phyloP scores from a whole-genome alignment of 2,113 vertebrate genomes.

The Melanostigma gelatinosum region DNA sequence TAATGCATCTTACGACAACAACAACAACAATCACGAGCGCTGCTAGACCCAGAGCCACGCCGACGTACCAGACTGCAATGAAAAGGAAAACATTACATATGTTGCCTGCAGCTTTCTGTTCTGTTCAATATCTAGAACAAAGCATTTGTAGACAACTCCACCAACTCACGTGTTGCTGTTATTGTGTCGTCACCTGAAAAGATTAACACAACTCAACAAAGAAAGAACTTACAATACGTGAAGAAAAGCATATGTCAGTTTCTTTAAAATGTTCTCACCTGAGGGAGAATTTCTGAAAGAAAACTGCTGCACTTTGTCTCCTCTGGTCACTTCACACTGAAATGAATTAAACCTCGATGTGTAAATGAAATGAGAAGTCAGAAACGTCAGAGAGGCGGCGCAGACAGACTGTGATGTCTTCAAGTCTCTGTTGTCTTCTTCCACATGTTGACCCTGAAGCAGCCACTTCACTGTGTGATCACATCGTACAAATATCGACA shows the following conservation, averaged over 20 bases:
- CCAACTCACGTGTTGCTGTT: too few species aligned
- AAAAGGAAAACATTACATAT: neutral
- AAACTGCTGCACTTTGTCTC: too few species aligned
- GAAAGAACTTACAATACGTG: too few species aligned
- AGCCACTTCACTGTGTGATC: accelerated
- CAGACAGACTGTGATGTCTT: neutral
- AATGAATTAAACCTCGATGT: neutral
- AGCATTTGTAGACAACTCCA: too few species aligned
- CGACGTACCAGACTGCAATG: neutral
- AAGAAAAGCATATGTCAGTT: too few species aligned
- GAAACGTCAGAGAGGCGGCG: neutral
- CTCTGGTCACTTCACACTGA: accelerated
- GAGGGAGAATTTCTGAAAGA: too few species aligned
- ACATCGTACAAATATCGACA: accelerated
- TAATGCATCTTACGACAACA: neutral
- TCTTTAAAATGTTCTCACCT: too few species aligned
- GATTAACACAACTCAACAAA: too few species aligned
- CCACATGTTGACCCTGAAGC: too few species aligned
- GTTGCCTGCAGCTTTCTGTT: neutral
- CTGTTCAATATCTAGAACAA: too few species aligned
- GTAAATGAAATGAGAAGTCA: neutral
- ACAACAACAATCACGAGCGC: neutral
- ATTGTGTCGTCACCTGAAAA: too few species aligned
- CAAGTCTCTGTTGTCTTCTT: accelerated
- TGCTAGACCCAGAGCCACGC: neutral